A percentile compares a stretch with the other conserved stretches of the same genome.
Evolutionary conservation across 2,888 invertebrate species (phyloP).

Genomic region (Dione vanillae): DNA sequence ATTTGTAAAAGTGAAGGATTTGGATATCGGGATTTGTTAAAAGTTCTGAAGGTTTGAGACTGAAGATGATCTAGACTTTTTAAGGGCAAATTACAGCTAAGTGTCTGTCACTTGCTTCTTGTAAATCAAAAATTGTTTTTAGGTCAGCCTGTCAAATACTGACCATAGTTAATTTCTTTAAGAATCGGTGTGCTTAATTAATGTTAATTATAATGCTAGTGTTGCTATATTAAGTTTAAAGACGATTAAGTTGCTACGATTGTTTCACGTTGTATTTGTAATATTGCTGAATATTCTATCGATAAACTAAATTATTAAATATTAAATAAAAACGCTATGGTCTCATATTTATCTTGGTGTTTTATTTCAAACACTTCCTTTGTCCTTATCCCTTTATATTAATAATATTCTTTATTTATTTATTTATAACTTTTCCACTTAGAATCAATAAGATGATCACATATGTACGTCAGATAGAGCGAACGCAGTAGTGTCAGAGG

Average conservation of each 20-base stretch:
- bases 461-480: too few relatives aligned
- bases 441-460: too few relatives aligned
- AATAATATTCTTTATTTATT: too few relatives aligned
- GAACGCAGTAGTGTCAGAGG: too few relatives aligned
- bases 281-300: constrained; percentile 83
- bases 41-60: constrained; percentile 53
- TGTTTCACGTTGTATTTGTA: constrained; percentile 84
- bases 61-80: constrained; percentile 50
- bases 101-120: constrained; percentile 39
- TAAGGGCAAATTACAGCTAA: constrained; percentile 36
- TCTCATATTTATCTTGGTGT: constrained; percentile 74
- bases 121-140: constrained; percentile 46
- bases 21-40: constrained; percentile 41
- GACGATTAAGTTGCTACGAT: constrained; percentile 76
- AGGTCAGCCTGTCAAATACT: constrained; percentile 41
- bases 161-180: constrained; percentile 60
- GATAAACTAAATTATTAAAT: constrained; percentile 77
- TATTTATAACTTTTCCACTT: too few relatives aligned
- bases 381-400: not conserved
- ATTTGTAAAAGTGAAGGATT: constrained; percentile 41
- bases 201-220: constrained; percentile 53
- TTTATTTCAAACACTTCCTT: constrained; percentile 53
- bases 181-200: constrained; percentile 75
- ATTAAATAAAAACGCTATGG: constrained; percentile 83
- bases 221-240: constrained; percentile 79